Evolutionary conservation across 1,140 invertebrate genomes (phyloP), one percentile per base, ranked within the genome.

Genomic region (Pseudobourletiella spinata): DNA sequence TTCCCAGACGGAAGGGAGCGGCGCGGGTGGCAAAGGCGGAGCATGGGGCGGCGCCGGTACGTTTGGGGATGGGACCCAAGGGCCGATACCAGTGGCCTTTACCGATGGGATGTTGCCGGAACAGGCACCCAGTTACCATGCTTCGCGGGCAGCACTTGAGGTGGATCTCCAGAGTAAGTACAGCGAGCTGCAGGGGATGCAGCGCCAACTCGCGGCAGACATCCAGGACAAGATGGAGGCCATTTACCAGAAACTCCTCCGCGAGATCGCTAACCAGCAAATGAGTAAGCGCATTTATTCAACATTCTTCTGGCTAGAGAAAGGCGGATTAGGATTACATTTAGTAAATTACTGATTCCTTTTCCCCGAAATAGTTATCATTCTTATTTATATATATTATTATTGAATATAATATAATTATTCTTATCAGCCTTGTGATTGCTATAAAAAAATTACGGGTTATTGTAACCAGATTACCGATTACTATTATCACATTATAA

Each of bases 161-260:
- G 54, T n/a, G 42, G 63, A 64, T 26, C 18, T 64, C 8, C 51
- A 59, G 26, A 56, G 43, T 18, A 46, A 54, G 44, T 65, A 65
- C 22, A 26, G 30, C 25, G 43, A 65, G n/a, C 56, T 65, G 1
- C 54, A 61, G 39, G 64, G 59, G 1, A 65, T 65, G 64, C 64
- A 65, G 28, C 43, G 56, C 1, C 59, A 61, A 18, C 28, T 65
- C 14, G 64, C 64, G 2, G 18, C 39, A 15, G 59, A 65, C 18
- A 65, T 65, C 46, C 59, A 61, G 20, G 59, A 61, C n/a, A 65
- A 65, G 39, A 61, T 65, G 64, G 64, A 65, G 25, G 57, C 55
- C 29, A 65, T 65, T 22, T 65, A 65, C 28, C 54, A 65, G 32
- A 61, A 61, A 44, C 42, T 65, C 3, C 16, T 65, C 3, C 16